A percentile compares a stretch with the other conserved stretches of the same genome.
These are phyloP conservation scores for Cybosia mesomella DNA, from an alignment of 2,888 invertebrate species.

Conservation along the genomic window DNA sequence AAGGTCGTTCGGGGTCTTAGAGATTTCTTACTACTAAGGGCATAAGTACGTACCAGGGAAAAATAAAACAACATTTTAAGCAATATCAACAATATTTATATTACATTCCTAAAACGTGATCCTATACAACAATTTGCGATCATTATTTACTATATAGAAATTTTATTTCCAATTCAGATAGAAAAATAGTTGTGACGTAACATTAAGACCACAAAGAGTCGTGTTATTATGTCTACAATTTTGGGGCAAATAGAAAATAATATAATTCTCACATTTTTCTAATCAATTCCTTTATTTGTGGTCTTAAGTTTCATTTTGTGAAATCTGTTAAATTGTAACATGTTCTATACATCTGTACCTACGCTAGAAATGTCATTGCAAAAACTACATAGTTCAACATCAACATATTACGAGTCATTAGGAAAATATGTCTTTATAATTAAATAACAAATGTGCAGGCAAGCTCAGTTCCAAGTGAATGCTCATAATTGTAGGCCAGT, in stretches of 20 bases:
- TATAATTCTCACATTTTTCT: conserved; percentile 37
- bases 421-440: conserved; percentile 77
- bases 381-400: conserved; percentile 62
- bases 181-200: conserved; percentile 82
- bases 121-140: conserved; percentile 75
- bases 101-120: conserved; percentile 75
- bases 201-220: conserved; percentile 66
- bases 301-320: conserved; percentile 61
- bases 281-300: conserved; percentile 59
- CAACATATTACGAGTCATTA: conserved; percentile 66
- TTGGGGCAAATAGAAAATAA: conserved; percentile 41
- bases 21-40: not conserved
- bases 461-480: conserved; percentile 67
- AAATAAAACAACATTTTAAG: conserved; percentile 78
- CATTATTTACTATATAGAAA: conserved; percentile 64
- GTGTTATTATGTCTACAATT: conserved; percentile 33
- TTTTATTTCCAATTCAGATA: conserved; percentile 72
- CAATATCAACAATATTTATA: conserved; percentile 86
- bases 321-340: conserved; percentile 39
- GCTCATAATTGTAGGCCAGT: conserved; percentile 26
- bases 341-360: conserved; percentile 45
- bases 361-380: conserved; percentile 59
- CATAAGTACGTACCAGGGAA: not conserved
- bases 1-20: no score
- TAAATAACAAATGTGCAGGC: conserved; percentile 77